Conservation (phyloP, 2,888 invertebrate species). For the Deilephila elpenor region DNA sequence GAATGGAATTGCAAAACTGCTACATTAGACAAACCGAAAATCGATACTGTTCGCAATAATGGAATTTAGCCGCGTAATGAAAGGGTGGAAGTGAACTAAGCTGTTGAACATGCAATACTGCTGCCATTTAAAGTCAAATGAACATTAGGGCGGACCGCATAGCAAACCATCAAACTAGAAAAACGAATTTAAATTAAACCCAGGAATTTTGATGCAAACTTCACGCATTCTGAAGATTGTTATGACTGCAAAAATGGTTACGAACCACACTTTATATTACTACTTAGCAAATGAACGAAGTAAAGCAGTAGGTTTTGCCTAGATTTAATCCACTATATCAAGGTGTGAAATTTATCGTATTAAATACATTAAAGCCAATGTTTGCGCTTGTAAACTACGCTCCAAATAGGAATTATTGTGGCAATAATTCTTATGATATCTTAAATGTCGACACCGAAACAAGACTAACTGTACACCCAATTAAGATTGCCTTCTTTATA, state of each 20-base stretch:
- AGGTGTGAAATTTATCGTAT: conserved; percentile 21
- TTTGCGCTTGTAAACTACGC: conserved; percentile 20
- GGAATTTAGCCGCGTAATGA: too few relatives aligned
- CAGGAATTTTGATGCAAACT: too few relatives aligned
- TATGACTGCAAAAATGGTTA: neutral
- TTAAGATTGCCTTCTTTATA: conserved; percentile 23
- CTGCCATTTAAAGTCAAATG: neutral
- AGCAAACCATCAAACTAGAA: neutral
- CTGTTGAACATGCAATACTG: neutral
- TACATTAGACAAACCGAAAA: too few relatives aligned
- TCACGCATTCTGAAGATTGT: neutral
- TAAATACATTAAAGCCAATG: conserved; percentile 19
- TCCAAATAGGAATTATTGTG: conserved; percentile 19
- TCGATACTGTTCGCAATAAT: too few relatives aligned
- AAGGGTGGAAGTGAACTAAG: too few relatives aligned
- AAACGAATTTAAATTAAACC: neutral
- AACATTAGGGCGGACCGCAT: neutral
- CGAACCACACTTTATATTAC: neutral
- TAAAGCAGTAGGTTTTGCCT: neutral
- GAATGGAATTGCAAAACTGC: too few relatives aligned
- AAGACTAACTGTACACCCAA: conserved; percentile 20
- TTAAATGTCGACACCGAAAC: conserved; percentile 24
- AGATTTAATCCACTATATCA: neutral
- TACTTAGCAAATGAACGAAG: neutral
- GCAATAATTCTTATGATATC: conserved; percentile 26